Conservation (phyloP, 2,888 invertebrate species). For the Drosophila neotestacea region DNA sequence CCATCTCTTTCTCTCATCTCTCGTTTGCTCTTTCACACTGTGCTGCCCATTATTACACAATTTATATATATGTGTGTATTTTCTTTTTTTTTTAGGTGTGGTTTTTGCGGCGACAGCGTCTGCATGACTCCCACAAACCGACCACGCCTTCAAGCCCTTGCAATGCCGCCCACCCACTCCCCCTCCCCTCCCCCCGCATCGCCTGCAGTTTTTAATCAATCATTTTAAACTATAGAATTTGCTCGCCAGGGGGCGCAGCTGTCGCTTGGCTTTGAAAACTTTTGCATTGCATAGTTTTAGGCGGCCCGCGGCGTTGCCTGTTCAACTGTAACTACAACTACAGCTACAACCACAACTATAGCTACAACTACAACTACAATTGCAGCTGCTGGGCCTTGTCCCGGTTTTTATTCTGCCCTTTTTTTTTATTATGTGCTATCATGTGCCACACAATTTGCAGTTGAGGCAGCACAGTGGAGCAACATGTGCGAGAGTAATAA, state of each 20-base stretch:
- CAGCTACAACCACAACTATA: conserved; percentile 15
- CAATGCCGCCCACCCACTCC: background rate
- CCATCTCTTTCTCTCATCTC: conserved; percentile 24
- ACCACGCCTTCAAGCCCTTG: conserved; percentile 45
- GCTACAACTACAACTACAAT: conserved; percentile 6
- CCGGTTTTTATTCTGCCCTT: conserved; percentile 40
- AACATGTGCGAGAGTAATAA: background rate
- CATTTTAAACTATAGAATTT: conserved; percentile 67
- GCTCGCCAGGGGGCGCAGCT: conserved; percentile 59
- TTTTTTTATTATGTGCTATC: conserved; percentile 47
- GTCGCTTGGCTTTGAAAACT: conserved; percentile 72
- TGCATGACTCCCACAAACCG: conserved; percentile 56
- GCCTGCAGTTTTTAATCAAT: conserved; percentile 72
- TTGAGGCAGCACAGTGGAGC: conserved; percentile 51
- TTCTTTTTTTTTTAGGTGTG: conserved; percentile 72
- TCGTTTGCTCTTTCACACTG: conserved; percentile 22
- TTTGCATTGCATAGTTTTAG: conserved; percentile 68
- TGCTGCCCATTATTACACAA: conserved; percentile 74
- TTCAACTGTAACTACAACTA: conserved; percentile 33
- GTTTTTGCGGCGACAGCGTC: conserved; percentile 65
- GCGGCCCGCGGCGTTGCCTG: conserved; percentile 51
- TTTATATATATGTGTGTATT: conserved; percentile 37
- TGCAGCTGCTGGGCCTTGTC: conserved; percentile 53
- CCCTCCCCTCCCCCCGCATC: background rate
- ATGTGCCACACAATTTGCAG: conserved; percentile 57